phyloP scores from a whole-genome alignment of 2,113 vertebrate genomes.

The Danio rerio region GRCz12tu NC_133185.1:48972001-48972500 shows the following conservation, averaged over 20 bases:
- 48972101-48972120: conserved; percentile 63
- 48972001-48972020: neutral
- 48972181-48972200: neutral
- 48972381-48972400: conserved; percentile 51
- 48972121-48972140: conserved; percentile 46
- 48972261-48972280: neutral
- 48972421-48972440: conserved; percentile 96
- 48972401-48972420: conserved; percentile 95
- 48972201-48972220: conserved; percentile 17
- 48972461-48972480: conserved; percentile 33
- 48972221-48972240: neutral
- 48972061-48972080: neutral
- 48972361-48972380: neutral
- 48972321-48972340: neutral
- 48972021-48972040: neutral
- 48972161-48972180: neutral
- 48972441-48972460: conserved; percentile 76
- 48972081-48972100: conserved; percentile 9
- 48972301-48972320: neutral
- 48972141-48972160: conserved; percentile 22
- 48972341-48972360: conserved; percentile 11
- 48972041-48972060: too few species aligned
- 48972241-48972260: neutral
- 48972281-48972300: neutral
- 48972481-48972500: too few species aligned